Conservation (phyloP, 2,113 vertebrate species). For the Percopsis transmontana region DNA sequence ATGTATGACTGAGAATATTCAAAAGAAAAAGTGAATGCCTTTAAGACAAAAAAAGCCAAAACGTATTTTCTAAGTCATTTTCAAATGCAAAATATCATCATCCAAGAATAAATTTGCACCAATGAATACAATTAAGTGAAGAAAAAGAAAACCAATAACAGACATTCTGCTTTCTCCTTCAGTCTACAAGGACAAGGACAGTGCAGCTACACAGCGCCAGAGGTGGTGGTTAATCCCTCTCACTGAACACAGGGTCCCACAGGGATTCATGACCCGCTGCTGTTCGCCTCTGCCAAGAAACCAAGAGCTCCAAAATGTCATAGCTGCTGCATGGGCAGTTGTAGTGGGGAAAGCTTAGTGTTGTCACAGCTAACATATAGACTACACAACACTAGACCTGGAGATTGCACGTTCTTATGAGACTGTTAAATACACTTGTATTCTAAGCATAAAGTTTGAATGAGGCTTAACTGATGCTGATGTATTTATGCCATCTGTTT, state of each 20-base stretch:
- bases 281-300: slow-evolving; percentile 38
- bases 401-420: neutral
- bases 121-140: slow-evolving; percentile 43
- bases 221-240: slow-evolving; percentile 49
- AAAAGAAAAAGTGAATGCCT: neutral
- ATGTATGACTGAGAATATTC: slow-evolving; percentile 17
- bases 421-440: too few species aligned
- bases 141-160: slow-evolving; percentile 32
- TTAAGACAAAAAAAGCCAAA: neutral
- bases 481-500: too few species aligned
- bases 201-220: slow-evolving; percentile 29
- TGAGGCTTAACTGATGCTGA: too few species aligned
- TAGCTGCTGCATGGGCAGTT: slow-evolving; percentile 22
- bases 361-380: neutral
- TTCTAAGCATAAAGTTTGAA: too few species aligned
- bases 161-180: slow-evolving; percentile 28
- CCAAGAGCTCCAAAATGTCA: slow-evolving; percentile 59
- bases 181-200: slow-evolving; percentile 50
- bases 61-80: neutral
- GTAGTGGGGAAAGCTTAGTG: slow-evolving; percentile 20
- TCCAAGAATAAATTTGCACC: neutral
- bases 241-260: slow-evolving; percentile 40
- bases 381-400: slow-evolving; percentile 15
- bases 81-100: neutral
- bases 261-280: slow-evolving; percentile 44